Evolutionary conservation across 1,140 invertebrate species (phyloP), one percentile per base, ranked within the genome.

Genomic region (Pogonomyrmex barbatus): DNA sequence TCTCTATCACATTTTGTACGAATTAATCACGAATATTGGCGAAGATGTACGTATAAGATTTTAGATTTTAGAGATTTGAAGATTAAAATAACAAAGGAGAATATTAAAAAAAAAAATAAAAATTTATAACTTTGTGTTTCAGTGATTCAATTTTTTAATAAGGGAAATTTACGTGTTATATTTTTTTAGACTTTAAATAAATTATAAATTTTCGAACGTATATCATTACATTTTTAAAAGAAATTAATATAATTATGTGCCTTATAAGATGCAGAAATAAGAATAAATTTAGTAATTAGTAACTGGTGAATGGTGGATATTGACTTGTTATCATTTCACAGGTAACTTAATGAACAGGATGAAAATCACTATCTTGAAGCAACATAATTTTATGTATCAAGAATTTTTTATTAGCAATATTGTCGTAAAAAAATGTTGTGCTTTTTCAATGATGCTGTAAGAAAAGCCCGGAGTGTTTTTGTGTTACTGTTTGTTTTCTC

Each of bases 211-310:
- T 65, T 65, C 36, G n/a, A 65, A 42, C n/a, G 2, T 52, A 33
- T 70, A 14, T 14, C 12, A 30, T 52, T 12, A 68, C 24, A 12
- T 50, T 47, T 52, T 42, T 17, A 24, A 71, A 17, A 70, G 24
- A 47, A 71, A 70, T 62, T 36, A 62, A 62, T 70, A 33, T 33
- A 50, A 70, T 70, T 71, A 33, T 17, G 9, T 70, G 45, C 10
- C 24, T 56, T 24, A 24, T 24, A 36, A 73, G 9, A 71, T 0
- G 9, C 17, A 56, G 33, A 56, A 75, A 24, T 56, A 33, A 50
- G 24, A 33, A 71, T 71, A 36, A 71, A 14, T 71, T 54, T 54
- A 54, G 17, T 54, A 52, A 17, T n/a, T 4, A 71, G 17, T 54
- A 71, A 71, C 2, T 3, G 17, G 3, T 54, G 50, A 54, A 39